Evolutionary conservation across 2,888 invertebrate species (phyloP), one percentile per base, ranked within the genome.

Genomic region (Hirtodrosophila alboralis): DNA sequence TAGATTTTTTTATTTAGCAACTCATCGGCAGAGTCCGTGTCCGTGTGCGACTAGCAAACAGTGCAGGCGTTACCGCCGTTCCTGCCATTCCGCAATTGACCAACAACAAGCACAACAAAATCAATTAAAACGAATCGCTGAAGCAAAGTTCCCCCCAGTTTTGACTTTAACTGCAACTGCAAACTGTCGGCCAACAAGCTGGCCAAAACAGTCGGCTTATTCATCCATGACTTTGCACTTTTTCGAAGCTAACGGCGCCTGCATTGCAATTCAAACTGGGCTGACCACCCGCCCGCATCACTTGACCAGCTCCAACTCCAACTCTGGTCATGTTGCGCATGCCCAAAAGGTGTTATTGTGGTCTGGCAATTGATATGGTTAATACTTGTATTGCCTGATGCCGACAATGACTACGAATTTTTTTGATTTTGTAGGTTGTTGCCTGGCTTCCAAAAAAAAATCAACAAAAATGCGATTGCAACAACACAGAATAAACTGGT

Each of bases 211-310:
- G 40, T 56, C 41, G 60, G 63, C 64, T 80, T 67, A 69, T 86
- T 81, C 81, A 81, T 86, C 86, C 86, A 65, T 81, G 81, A 86
- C 81, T 86, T 81, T 86, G 86, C 84, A 79, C 85, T 85, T 85
- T 79, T 79, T 48, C 63, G 85, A 56, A 43, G 52, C 43, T 23
- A 38, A n/a, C 44, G 45, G 66, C 51, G 54, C 47, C 36, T 52
- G 28, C 28, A 47, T 67, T 75, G 69, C 72, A 54, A 51, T 52
- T 40, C 18, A 30, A 52, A 54, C 14, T 56, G 43, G 43, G 36
- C 33, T 14, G 63, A 57, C 72, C 57, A 57, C 62, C 58, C 80
- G 65, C 74, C 58, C 51, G 57, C 76, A 71, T 54, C 43, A 56
- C 43, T 52, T 67, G 53, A 56, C 54, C 62, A 44, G 49, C 38